Evolutionary conservation across 37 sponge, comb jelly and placozoan genomes (phyloP), one percentile per base, ranked within the genome.

Genomic region (Bolinopsis microptera): DNA sequence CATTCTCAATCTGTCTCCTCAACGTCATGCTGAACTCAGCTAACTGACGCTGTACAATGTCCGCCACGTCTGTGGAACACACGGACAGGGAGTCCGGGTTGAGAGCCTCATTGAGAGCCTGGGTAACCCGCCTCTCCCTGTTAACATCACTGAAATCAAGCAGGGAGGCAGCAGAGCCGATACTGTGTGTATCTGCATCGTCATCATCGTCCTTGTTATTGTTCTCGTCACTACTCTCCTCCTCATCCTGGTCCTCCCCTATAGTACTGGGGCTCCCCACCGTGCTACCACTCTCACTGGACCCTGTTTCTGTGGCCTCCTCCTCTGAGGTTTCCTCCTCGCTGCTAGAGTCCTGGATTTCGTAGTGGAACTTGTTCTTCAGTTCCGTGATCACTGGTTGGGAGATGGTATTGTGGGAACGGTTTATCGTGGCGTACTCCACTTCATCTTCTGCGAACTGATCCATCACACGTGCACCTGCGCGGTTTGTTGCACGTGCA

Each of bases 281-380:
- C 38, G 82, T 80, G 23, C 82, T 80, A 1, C 23, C 82, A 34
- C 82, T 28, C 8, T 22, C 37, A 34, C 37, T 33, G 5, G 38
- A 30, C 38, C 16, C 37, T 1, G 36, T 80, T 5, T 80, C 82
- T 3, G 82, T 33, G 8, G 9, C 82, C 3, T 80, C 82, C 22
- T 35, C 38, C 1, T 28, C 37, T 8, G 38, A 36, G 26, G 25
- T 28, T 28, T 72, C 75, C 26, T 72, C 75, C 21, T 13, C 22
- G 1, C 36, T 34, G 37, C 36, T 34, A 33, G 38, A 36, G 38
- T 80, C 82, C 82, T 34, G 82, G 36, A 80, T 80, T 36, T 80
- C 82, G 82, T 80, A 80, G 5, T 80, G 82, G 37, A 80, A 80
- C 36, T 80, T 28, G 82, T 80, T 80, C 82, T 80, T 80, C 36